A percentile compares a stretch with the other conserved stretches of the same genome.
phyloP scores from a whole-genome alignment of 2,797 vertebrate species.

The Carapus acus region DNA sequence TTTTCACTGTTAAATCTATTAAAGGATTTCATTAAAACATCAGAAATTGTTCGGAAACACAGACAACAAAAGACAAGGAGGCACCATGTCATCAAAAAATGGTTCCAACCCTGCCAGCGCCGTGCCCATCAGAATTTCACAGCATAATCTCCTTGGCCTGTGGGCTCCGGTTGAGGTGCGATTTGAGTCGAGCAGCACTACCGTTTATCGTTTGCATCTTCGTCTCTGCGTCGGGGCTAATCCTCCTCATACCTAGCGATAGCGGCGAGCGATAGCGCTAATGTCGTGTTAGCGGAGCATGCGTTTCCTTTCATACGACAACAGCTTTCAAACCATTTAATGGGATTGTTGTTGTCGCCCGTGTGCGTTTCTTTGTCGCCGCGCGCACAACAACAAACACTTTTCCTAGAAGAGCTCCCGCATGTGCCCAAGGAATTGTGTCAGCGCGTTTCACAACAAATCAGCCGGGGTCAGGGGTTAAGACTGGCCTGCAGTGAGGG shows the following conservation, averaged over 20 bases:
- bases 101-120: not conserved
- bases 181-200: constrained; percentile 31
- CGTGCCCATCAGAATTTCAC: too few species aligned
- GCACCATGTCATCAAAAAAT: too few species aligned
- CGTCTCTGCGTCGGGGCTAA: constrained; percentile 52
- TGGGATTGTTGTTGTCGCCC: constrained; percentile 69
- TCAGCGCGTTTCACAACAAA: constrained; percentile 63
- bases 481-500: constrained; percentile 71
- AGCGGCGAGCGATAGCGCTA: constrained; percentile 53
- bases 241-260: constrained; percentile 59
- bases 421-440: constrained; percentile 66
- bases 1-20: too few species aligned
- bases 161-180: not conserved
- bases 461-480: constrained; percentile 70
- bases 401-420: constrained; percentile 67
- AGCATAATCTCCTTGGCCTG: not conserved
- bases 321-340: constrained; percentile 66
- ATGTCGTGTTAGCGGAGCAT: constrained; percentile 59
- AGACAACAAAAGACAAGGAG: too few species aligned
- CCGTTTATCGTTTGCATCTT: constrained; percentile 61
- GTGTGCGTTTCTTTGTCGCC: constrained; percentile 25
- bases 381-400: constrained; percentile 63
- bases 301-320: constrained; percentile 64
- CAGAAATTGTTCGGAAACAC: too few species aligned
- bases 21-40: too few species aligned